Evolutionary conservation across 1,140 invertebrate species (phyloP), one percentile per base, ranked within the genome.

Genomic region (Cyrtorhinus lividipennis): DNA sequence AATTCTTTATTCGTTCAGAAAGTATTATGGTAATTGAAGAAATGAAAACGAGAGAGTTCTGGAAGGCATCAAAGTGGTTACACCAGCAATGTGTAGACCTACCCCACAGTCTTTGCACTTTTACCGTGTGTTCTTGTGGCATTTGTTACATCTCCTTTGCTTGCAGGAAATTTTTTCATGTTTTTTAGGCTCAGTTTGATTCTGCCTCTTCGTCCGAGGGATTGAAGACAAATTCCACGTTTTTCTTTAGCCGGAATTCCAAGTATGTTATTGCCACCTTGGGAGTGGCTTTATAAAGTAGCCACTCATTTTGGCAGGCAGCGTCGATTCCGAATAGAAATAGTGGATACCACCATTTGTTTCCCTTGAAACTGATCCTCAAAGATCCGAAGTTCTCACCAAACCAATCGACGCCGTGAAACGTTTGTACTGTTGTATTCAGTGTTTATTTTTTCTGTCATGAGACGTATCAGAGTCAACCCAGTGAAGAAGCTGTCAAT

Each of bases 261-360:
- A 24, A 30, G 25, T 59, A 59, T 27, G 58, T 26, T n/a, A n/a
- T n/a, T n/a, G n/a, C n/a, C 2, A 27, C 10, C n/a, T n/a, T 27
- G 25, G 5, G 2, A 12, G 5, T 13, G 18, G 2, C 24, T 59
- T 27, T 59, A 22, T 30, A 5, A 12, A 59, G 24, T 30, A 18
- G 58, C 58, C 58, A 59, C 24, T 24, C 58, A 30, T 59, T 59
- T 59, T 59, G 58, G 25, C 58, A 59, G n/a, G 58, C 26, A 2
- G 58, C 58, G 18, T 59, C 26, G 13, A 59, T 2, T 2, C 58
- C 58, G 18, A 59, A 59, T 3, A 59, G 24, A 27, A 59, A 27
- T 18, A 59, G 26, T 5, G 58, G 58, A 18, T 22, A 59, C 58
- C 58, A 59, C 58, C n/a, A 15, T 59, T 26, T 27, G n/a, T 59